These are phyloP conservation scores for Setophaga coronata DNA, from an alignment of 2,113 vertebrate species.

Conservation along the genomic window DNA sequence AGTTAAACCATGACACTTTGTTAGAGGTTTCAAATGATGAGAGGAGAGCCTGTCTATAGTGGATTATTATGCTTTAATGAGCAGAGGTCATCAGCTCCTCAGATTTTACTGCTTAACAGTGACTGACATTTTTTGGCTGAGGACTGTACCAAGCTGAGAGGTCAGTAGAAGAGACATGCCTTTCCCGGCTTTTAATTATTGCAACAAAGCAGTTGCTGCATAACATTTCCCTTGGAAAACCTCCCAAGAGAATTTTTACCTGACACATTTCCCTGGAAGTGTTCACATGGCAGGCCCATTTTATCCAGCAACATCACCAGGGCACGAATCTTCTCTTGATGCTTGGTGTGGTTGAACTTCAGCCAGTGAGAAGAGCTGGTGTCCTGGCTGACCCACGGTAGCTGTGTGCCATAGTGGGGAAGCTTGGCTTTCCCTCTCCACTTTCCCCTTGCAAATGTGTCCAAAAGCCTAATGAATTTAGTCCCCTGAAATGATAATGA, in stretches of 20 bases:
- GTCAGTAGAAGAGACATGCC: background rate
- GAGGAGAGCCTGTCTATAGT: background rate
- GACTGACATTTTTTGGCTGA: background rate
- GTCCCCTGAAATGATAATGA: background rate
- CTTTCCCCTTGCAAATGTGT: background rate
- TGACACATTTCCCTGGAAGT: background rate
- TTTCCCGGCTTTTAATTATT: background rate
- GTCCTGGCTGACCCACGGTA: background rate
- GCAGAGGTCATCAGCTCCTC: background rate
- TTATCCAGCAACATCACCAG: background rate
- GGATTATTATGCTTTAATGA: background rate
- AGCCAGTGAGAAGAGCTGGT: background rate
- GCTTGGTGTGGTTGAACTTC: background rate
- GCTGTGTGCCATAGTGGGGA: background rate
- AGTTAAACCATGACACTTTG: background rate
- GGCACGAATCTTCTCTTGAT: background rate
- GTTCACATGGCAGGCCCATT: background rate
- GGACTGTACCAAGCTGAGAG: background rate
- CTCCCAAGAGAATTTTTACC: background rate
- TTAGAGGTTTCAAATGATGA: background rate
- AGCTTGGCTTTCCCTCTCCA: background rate
- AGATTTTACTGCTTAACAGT: background rate
- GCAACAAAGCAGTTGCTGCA: background rate
- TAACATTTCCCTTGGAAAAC: background rate
- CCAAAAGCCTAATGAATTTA: background rate